Evolutionary conservation across 1,140 invertebrate genomes (phyloP), one percentile per base, ranked within the genome.

Genomic region (Mycetomoellerius zeteki): DNA sequence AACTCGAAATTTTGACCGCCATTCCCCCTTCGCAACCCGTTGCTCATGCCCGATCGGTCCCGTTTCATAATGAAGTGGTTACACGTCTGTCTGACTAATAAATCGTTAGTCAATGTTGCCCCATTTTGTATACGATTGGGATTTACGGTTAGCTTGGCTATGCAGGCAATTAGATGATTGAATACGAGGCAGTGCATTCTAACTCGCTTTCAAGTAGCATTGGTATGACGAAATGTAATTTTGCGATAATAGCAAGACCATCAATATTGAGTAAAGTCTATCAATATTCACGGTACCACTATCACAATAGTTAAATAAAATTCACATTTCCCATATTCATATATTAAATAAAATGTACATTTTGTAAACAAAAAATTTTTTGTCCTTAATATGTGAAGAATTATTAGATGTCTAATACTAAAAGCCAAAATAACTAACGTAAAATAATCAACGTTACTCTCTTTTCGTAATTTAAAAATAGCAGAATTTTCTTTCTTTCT

Each of bases 61-160:
- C 27, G 52, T 69, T 69, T 24, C 75, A 85, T 89, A 89, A 89
- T 86, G 87, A 89, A 89, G 87, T 73, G 75, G 87, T 89, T 89
- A 89, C 75, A 84, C 69, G 80, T 84, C 80, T 72, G 75, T 47
- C 65, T 50, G 81, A 80, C 75, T 89, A 89, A 88, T 89, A 89
- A 89, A 89, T 89, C 88, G 82, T 76, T 62, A 71, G 60, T 76
- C 87, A 80, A 89, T 86, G 88, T 88, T 89, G 43, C 62, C 65
- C 88, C 58, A 86, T 89, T 88, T 89, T 78, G 81, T 75, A 80
- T 80, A 62, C 80, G 64, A 81, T 64, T 58, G 72, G 82, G 80
- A 89, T 89, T 89, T 89, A 89, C 73, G 87, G 73, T 16, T 86
- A 33, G 56, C 54, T 73, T 80, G 67, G 73, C 69, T 80, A 71